Base-by-base conservation (phyloP, 2,888 invertebrate species). In the Gasteruption jaculator region DNA sequence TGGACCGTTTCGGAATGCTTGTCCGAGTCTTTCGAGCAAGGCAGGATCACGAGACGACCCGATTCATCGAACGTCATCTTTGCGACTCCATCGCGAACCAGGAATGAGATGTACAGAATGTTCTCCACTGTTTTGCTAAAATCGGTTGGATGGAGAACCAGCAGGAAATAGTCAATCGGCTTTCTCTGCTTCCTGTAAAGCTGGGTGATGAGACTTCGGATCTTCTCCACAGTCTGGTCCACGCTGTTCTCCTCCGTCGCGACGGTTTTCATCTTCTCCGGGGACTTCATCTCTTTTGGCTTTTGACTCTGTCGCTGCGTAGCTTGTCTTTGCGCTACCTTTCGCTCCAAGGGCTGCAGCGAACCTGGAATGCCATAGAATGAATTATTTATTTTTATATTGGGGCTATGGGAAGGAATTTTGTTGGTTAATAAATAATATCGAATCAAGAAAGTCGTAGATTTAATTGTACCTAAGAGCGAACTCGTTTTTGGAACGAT, bases 41-140 rank as follows among this genome's bases (percentile, higher is more conserved):
- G 71, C 19, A 49, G 27, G 11, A 69, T 31, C 4, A 59, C 27
- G 4, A 65, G 46, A 15, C 47, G 42, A 24, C 58, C 60, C 34
- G 41, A 37, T 4, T 53, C 39, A 40, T 59, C 65, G 61, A 34
- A n/a, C 11, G 69, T 57, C 5, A 82, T 62, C 31, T 71, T 62
- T 1, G 80, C 63, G 42, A 69, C 63, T 0, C 79, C 80, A 55
- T 82, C 81, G 34, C 77, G 64, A 1, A 78, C 72, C 3, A 83
- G 71, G 67, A 82, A 83, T 0, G 82, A 76, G n/a, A 79, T 71
- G 53, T 82, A 75, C 66, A 83, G 77, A 27, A 82, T 74, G 56
- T 83, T 83, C 71, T 83, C 81, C 1, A 83, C 72, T 19, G 81
- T 79, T 38, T 71, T 69, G 2, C 75, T 69, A 71, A 81, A 83